Evolutionary conservation across 1,140 invertebrate genomes (phyloP).

Genomic region (Branchinecta lynchi): DNA sequence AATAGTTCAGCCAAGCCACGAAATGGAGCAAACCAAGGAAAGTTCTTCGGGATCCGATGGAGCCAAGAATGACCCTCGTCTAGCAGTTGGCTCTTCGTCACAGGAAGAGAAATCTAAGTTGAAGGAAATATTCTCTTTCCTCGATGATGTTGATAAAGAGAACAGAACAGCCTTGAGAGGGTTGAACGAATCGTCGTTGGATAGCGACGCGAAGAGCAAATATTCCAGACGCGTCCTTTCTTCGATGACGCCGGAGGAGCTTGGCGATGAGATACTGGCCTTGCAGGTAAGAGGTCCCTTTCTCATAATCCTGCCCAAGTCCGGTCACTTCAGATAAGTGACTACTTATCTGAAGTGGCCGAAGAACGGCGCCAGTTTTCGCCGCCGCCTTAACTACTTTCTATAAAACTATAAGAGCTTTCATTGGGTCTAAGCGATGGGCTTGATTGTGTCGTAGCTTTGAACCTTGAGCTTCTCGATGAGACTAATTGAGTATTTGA

Average conservation of each 20-base stretch:
- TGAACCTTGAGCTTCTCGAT: too few species aligned
- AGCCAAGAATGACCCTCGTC: not conserved
- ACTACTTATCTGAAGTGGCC: too few species aligned
- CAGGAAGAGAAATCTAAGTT: not conserved
- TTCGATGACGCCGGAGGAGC: not conserved
- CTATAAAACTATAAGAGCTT: too few species aligned
- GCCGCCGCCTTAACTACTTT: too few species aligned
- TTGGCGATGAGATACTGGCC: not conserved
- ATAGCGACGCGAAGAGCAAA: not conserved
- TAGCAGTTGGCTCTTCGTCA: not conserved
- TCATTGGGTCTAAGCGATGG: too few species aligned
- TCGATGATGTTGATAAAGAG: not conserved
- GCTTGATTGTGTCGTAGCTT: too few species aligned
- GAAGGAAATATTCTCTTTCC: conserved; percentile 7
- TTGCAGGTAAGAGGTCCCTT: not conserved
- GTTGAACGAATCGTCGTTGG: not conserved
- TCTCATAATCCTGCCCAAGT: too few species aligned
- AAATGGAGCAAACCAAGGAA: not conserved
- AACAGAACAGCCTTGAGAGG: not conserved
- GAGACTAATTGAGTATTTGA: too few species aligned
- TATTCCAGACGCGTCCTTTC: not conserved
- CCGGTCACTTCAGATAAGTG: too few species aligned
- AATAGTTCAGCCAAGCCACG: not conserved
- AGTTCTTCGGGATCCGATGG: not conserved
- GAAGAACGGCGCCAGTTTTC: too few species aligned